Percentiles rank a stretch among this genome's conserved stretches.
These are phyloP conservation scores for Harlomillsia oculata DNA, from an alignment of 1,140 invertebrate genomes.

Conservation along the genomic window DNA sequence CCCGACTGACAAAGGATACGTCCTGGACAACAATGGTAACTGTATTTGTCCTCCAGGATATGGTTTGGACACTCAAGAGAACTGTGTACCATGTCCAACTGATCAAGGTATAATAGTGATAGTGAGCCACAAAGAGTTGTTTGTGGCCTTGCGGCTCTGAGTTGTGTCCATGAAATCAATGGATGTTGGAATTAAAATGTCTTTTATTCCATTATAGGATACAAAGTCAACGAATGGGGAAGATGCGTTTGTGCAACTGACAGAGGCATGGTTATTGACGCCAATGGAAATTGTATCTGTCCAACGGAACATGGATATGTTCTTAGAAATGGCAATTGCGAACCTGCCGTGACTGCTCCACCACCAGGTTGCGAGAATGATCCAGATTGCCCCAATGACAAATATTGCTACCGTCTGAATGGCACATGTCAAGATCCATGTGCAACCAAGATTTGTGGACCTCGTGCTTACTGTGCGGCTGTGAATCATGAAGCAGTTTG, in stretches of 20 bases:
- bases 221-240: slow-evolving; percentile 61
- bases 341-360: slow-evolving; percentile 33
- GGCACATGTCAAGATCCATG: slow-evolving; percentile 69
- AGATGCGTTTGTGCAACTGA: slow-evolving; percentile 68
- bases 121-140: not conserved
- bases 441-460: slow-evolving; percentile 55
- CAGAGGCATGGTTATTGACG: slow-evolving; percentile 61
- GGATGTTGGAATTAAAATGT: not conserved
- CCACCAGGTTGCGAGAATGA: slow-evolving; percentile 57
- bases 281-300: slow-evolving; percentile 66
- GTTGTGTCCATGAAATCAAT: not conserved
- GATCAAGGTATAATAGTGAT: slow-evolving; percentile 47
- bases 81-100: slow-evolving; percentile 60
- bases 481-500: slow-evolving; percentile 67
- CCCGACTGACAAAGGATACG: slow-evolving; percentile 58
- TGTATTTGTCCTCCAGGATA: slow-evolving; percentile 65
- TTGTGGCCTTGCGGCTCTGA: too few relatives aligned
- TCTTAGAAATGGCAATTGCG: slow-evolving; percentile 54
- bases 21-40: slow-evolving; percentile 56
- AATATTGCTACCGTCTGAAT: slow-evolving; percentile 57
- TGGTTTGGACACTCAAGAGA: slow-evolving; percentile 61
- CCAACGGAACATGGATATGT: slow-evolving; percentile 58
- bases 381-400: slow-evolving; percentile 65
- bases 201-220: slow-evolving; percentile 37
- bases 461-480: slow-evolving; percentile 67